Evolutionary conservation across 2,888 invertebrate species (phyloP), one percentile per base, ranked within the genome.

Genomic region (Alitta virens): DNA sequence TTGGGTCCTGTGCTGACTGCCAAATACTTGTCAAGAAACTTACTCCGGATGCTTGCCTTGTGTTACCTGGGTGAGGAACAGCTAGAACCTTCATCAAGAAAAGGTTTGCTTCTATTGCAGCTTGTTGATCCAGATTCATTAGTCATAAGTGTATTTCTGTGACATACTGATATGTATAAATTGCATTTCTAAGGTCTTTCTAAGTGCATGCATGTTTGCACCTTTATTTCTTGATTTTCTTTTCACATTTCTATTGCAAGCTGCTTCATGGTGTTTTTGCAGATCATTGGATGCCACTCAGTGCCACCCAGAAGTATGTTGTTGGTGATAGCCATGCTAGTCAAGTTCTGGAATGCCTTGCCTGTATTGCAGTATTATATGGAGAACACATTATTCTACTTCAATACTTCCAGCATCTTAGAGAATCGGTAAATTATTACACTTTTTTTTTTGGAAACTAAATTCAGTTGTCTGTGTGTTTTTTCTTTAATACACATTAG

Each of bases 1-100:
- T 84, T 98, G 21, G 98, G 98, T 0, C 97, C 98, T 0, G 92
- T 97, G 53, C 85, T 98, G 25, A 94, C 94, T 0, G 93, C 96
- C 46, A 88, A 92, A 71, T 90, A 92, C 83, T 85, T 98, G 27
- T 91, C 95, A 0, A 87, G 92, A 64, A 96, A 96, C 84, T 85
- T 99, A 68, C 85, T 98, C 14, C 88, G 95, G 75, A 95, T 98
- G 92, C 83, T 98, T 58, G 92, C 94, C 0, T 83, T 97, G 2
- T 98, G 97, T 82, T 98, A 95, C 79, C 89, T 92, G 24, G 93
- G 78, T 0, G 75, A 77, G n/a, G 75, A 78, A 56, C 78, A 78
- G 63, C 55, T 66, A 16, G 54, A 60, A 51, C 62, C 46, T 18
- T n/a, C 58, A 16, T 9, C 59, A 7, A 53, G 33, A 21, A 52